Evolutionary conservation across 2,797 vertebrate genomes (phyloP).

Genomic region (Masticophis lateralis): DNA sequence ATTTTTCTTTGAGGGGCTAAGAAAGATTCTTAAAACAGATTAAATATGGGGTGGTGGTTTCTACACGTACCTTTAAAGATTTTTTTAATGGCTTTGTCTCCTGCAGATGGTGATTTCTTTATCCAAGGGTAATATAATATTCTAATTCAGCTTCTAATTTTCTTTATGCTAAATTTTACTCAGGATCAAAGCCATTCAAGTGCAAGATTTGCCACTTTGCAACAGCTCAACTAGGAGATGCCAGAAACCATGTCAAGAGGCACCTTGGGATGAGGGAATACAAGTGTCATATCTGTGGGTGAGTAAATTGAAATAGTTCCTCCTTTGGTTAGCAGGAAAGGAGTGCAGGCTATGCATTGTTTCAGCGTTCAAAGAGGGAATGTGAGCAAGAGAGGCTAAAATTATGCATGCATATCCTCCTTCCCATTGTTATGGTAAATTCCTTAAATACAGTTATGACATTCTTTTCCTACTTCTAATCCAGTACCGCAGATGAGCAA

Average conservation of each 20-base stretch:
- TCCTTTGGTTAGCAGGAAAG: conserved; percentile 54
- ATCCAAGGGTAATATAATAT: conserved; percentile 63
- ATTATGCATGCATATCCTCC: conserved; percentile 77
- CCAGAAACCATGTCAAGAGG: conserved; percentile 98
- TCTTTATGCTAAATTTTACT: conserved; percentile 75
- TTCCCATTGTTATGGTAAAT: conserved; percentile 84
- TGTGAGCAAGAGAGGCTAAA: conserved; percentile 73
- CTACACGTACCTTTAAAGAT: conserved; percentile 20
- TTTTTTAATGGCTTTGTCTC: conserved; percentile 51
- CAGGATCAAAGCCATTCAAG: conserved; percentile 98
- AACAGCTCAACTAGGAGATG: conserved; percentile 97
- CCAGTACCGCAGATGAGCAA: conserved; percentile 78
- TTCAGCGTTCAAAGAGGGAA: conserved; percentile 67
- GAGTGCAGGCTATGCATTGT: conserved; percentile 66
- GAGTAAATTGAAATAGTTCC: conserved; percentile 76
- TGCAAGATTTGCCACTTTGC: conserved; percentile 99
- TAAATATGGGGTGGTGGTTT: conserved; percentile 52
- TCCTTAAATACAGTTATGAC: conserved; percentile 83
- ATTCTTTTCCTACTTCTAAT: conserved; percentile 79
- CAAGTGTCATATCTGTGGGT: conserved; percentile 99
- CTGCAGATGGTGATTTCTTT: conserved; percentile 59
- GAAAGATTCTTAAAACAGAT: conserved; percentile 58
- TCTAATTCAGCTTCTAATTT: conserved; percentile 67
- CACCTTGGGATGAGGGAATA: conserved; percentile 99
- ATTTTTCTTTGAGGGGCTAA: conserved; percentile 43